Percentiles rank a stretch among this genome's conserved stretches.
Evolutionary conservation across 2,797 vertebrate genomes (phyloP).

Genomic region (Delichon dasypus): DNA sequence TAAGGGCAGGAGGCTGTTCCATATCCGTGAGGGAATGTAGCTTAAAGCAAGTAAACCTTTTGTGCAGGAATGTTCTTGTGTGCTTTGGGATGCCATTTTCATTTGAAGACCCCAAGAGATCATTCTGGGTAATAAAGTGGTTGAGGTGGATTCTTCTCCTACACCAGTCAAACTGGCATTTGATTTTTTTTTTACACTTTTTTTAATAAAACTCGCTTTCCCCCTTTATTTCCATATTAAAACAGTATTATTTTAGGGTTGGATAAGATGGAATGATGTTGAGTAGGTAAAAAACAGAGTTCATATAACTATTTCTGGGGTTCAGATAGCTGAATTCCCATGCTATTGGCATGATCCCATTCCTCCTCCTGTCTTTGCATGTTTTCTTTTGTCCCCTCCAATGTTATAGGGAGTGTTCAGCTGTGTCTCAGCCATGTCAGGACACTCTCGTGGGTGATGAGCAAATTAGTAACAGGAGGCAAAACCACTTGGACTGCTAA

Average conservation of each 20-base stretch:
- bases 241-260: not conserved
- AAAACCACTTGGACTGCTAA: not conserved
- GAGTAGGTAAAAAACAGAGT: not conserved
- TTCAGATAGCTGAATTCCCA: not conserved
- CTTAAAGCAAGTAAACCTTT: not conserved
- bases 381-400: not conserved
- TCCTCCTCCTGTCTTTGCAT: not conserved
- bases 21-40: accelerated
- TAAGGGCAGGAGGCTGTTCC: not conserved
- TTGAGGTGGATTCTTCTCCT: not conserved
- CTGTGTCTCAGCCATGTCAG: not conserved
- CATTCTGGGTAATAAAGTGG: not conserved
- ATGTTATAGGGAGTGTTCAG: not conserved
- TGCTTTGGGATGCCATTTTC: not conserved
- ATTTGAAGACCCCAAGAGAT: not conserved
- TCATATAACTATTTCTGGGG: not conserved
- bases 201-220: not conserved
- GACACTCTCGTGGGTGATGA: not conserved
- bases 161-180: not conserved
- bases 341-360: not conserved
- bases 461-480: not conserved
- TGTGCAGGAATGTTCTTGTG: not conserved
- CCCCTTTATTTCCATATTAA: not conserved
- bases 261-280: not conserved
- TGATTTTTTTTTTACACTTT: not conserved